Evolutionary conservation across 2,888 invertebrate species (phyloP), one percentile per base, ranked within the genome.

Genomic region (Graphium colonna): DNA sequence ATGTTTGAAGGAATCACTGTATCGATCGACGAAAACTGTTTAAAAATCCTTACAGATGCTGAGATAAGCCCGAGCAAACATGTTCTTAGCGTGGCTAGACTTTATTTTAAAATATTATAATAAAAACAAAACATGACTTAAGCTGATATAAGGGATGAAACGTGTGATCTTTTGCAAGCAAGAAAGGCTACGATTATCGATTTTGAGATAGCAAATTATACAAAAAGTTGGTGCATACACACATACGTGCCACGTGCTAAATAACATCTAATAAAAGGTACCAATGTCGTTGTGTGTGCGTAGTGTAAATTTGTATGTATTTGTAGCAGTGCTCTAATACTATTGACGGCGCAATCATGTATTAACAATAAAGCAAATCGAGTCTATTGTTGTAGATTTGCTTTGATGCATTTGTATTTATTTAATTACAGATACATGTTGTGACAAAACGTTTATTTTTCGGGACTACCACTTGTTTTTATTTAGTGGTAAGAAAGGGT

Each of bases 241-340:
- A 43, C 36, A 43, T 26, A 15, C 26, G 36, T 38, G 36, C 38
- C 33, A 36, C 42, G 15, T 51, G 43, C 33, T 36, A 38, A 33
- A 43, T 17, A 33, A 15, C 42, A 40, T 48, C 21, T 21, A 21
- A 21, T 21, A 21, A 26, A 18, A n/a, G 36, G 40, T 49, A 49
- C 49, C 40, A 40, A n/a, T 41, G 33, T 33, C 8, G 8, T 17
- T 16, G 18, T 49, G 10, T 41, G 41, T 49, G 28, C 13, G 31
- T 33, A 13, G 39, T 42, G 41, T 41, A 18, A 41, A 49, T 17
- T 41, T 41, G 17, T 31, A 49, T 49, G 43, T 28, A 61, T 61
- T 55, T 57, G 54, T 59, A 55, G 51, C 59, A 59, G 52, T 48
- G 55, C 48, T 53, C 59, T 46, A 51, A 49, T 53, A 46, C 49